A percentile compares a stretch with the other conserved stretches of the same genome.
These are phyloP conservation scores for Matsumyia berberina DNA, from an alignment of 2,888 invertebrate genomes.

Conservation along the genomic window DNA sequence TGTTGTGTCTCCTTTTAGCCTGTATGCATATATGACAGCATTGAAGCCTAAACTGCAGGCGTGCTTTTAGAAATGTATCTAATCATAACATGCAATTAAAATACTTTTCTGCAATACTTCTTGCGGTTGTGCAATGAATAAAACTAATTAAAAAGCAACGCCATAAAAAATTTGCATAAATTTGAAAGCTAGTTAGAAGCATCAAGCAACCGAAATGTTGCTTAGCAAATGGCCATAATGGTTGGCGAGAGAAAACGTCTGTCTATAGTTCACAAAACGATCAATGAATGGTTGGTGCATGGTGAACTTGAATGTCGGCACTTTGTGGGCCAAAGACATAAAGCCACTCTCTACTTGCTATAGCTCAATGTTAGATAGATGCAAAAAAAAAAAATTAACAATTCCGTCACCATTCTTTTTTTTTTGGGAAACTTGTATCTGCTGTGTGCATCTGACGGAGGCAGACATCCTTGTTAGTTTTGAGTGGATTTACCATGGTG, in stretches of 20 bases:
- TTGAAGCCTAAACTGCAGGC: slow-evolving; percentile 30
- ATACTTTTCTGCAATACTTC: slow-evolving; percentile 34
- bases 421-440: too few relatives aligned
- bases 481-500: too few relatives aligned
- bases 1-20: slow-evolving; percentile 14
- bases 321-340: not conserved
- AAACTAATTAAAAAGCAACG: slow-evolving; percentile 36
- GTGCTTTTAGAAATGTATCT: slow-evolving; percentile 18
- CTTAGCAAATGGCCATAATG: slow-evolving; percentile 8
- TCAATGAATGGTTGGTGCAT: not conserved
- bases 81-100: slow-evolving; percentile 49
- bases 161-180: slow-evolving; percentile 56
- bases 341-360: not conserved
- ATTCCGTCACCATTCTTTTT: too few relatives aligned
- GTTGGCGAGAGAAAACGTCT: slow-evolving; percentile 32
- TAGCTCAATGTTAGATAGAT: too few relatives aligned
- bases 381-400: too few relatives aligned
- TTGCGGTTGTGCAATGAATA: slow-evolving; percentile 41
- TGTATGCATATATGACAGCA: slow-evolving; percentile 18
- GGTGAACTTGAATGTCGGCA: slow-evolving; percentile 13
- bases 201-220: slow-evolving; percentile 40
- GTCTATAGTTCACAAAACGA: slow-evolving; percentile 1
- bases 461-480: too few relatives aligned
- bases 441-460: too few relatives aligned
- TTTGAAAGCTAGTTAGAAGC: slow-evolving; percentile 51